Conservation (phyloP, 2,888 invertebrate genomes). For the Coenonympha arcania region DNA sequence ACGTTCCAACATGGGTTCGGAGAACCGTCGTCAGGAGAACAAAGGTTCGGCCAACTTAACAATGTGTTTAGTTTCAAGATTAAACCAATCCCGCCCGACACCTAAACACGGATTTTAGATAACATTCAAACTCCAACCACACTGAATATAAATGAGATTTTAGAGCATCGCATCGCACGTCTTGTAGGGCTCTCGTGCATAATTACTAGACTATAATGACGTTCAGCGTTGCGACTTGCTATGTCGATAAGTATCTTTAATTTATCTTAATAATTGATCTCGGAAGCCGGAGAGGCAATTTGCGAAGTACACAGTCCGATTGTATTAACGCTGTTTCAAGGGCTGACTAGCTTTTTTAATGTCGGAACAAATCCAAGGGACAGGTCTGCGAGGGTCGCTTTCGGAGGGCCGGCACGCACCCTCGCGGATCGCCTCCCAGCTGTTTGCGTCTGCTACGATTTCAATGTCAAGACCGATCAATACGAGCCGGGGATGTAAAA, state of each 20-base stretch:
- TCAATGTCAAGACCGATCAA: slow-evolving; percentile 75
- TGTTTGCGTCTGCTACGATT: slow-evolving; percentile 70
- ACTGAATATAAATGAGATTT: slow-evolving; percentile 74
- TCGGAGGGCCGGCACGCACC: slow-evolving; percentile 56
- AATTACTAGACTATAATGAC: slow-evolving; percentile 45
- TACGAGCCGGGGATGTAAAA: slow-evolving; percentile 68
- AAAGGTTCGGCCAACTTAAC: slow-evolving; percentile 64
- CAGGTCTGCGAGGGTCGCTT: slow-evolving; percentile 45
- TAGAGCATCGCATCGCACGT: slow-evolving; percentile 57
- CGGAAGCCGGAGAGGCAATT: background rate
- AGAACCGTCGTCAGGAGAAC: slow-evolving; percentile 48
- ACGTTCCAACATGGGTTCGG: slow-evolving; percentile 41
- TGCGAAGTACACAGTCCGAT: background rate
- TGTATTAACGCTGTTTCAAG: slow-evolving; percentile 7
- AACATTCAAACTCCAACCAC: slow-evolving; percentile 72
- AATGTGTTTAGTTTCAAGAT: slow-evolving; percentile 73
- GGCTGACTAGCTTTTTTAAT: slow-evolving; percentile 22
- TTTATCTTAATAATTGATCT: slow-evolving; percentile 17
- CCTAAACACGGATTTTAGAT: slow-evolving; percentile 75
- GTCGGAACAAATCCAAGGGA: slow-evolving; percentile 25
- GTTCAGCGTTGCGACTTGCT: slow-evolving; percentile 49
- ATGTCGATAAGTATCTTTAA: slow-evolving; percentile 54
- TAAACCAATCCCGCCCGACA: slow-evolving; percentile 70
- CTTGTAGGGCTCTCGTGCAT: slow-evolving; percentile 61
- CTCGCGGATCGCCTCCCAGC: slow-evolving; percentile 65